phyloP scores from a whole-genome alignment of 1,140 invertebrate species.

The Helicoverpa armigera region DNA sequence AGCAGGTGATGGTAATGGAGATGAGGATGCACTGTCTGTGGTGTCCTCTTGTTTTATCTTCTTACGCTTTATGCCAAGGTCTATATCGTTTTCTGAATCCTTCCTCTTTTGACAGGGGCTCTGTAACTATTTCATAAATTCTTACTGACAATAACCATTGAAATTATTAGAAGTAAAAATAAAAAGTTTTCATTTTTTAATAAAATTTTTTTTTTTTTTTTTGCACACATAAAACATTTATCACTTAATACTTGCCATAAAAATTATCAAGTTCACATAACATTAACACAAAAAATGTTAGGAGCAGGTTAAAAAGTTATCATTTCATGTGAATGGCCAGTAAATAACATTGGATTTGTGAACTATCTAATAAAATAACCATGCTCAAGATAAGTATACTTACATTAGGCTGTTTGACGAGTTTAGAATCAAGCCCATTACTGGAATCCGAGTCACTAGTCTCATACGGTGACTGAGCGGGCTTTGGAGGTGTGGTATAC shows the following conservation, averaged over 20 bases:
- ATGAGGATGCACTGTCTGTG: constrained; percentile 67
- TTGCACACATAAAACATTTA: no score
- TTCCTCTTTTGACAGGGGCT: constrained; percentile 88
- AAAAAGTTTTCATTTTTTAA: no score
- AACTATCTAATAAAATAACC: neutral
- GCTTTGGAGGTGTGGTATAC: constrained; percentile 87
- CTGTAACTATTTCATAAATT: constrained; percentile 70
- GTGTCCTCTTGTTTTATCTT: constrained; percentile 84
- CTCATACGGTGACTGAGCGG: constrained; percentile 84
- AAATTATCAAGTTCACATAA: no score
- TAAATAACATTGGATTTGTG: neutral
- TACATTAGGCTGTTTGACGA: constrained; percentile 72
- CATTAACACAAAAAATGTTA: no score
- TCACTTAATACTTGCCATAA: no score
- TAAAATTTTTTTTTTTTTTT: no score
- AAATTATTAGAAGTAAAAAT: neutral
- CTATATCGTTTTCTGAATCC: constrained; percentile 88
- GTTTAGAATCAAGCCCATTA: constrained; percentile 75
- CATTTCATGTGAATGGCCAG: no score
- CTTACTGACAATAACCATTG: neutral
- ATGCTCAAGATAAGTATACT: constrained; percentile 30
- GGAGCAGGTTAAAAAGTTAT: no score
- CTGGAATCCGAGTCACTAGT: constrained; percentile 85
- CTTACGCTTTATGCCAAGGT: constrained; percentile 81
- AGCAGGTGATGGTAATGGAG: constrained; percentile 71